Evolutionary conservation across 2,888 invertebrate species (phyloP).

Genomic region (Antitype chi): DNA sequence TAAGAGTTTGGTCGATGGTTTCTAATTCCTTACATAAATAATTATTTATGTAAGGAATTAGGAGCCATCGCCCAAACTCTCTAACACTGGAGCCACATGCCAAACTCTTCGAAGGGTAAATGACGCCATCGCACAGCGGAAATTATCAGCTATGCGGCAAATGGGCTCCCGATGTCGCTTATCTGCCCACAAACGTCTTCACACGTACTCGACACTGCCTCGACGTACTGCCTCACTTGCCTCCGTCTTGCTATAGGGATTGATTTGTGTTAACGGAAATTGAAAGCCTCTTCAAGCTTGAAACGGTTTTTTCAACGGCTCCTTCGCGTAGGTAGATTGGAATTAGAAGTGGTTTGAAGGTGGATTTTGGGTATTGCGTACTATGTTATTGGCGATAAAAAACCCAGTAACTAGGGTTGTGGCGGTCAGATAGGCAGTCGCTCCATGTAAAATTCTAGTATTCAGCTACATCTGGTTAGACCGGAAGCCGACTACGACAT

Average conservation of each 20-base stretch:
- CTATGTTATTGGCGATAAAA: no score
- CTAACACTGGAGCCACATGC: conserved; percentile 64
- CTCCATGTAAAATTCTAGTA: no score
- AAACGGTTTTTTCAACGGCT: conserved; percentile 30
- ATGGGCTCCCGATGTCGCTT: conserved; percentile 83
- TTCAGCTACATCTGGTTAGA: no score
- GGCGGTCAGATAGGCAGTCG: no score
- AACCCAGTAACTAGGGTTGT: no score
- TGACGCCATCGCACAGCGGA: conserved; percentile 83
- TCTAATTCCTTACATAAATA: no score
- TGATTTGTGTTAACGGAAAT: conserved; percentile 60
- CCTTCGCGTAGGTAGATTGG: conserved; percentile 15
- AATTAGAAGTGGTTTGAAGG: not conserved
- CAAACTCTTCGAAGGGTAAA: conserved; percentile 79
- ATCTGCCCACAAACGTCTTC: conserved; percentile 77
- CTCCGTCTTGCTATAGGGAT: conserved; percentile 31
- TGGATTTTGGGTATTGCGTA: not conserved
- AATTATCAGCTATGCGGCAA: conserved; percentile 85
- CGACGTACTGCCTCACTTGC: conserved; percentile 41
- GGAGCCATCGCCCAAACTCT: conserved; percentile 19
- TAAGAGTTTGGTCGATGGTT: no score
- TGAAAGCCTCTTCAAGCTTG: conserved; percentile 41
- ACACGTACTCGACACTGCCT: conserved; percentile 57
- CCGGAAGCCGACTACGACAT: no score
- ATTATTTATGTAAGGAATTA: not conserved